A percentile compares a stretch with the other conserved stretches of the same genome.
phyloP scores from a whole-genome alignment of 2,113 vertebrate genomes.

The Meles meles region DNA sequence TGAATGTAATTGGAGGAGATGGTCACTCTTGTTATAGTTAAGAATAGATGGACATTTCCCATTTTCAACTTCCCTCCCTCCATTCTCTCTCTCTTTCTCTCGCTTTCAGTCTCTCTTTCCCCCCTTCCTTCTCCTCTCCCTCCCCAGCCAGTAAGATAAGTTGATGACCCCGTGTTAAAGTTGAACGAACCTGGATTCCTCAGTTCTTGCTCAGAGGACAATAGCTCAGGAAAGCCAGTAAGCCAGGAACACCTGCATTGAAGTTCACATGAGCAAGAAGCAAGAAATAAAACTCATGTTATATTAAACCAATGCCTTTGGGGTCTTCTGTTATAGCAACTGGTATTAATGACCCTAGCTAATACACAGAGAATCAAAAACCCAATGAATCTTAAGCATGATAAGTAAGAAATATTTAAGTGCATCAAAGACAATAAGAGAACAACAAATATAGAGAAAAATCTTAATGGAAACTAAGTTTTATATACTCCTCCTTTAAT shows the following conservation, averaged over 20 bases:
- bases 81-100: background rate
- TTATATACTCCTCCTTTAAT: background rate
- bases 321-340: background rate
- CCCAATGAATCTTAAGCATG: background rate
- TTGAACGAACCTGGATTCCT: background rate
- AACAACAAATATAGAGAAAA: background rate
- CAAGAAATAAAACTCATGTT: background rate
- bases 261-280: background rate
- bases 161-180: background rate
- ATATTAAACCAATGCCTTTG: background rate
- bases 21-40: background rate
- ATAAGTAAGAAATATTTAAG: background rate
- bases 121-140: accelerated
- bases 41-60: background rate
- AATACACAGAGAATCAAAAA: background rate
- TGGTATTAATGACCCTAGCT: background rate
- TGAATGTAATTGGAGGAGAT: background rate
- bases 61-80: background rate
- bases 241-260: background rate
- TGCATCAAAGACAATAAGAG: background rate
- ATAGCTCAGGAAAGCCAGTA: background rate
- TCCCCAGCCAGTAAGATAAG: background rate
- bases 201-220: background rate
- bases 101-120: background rate
- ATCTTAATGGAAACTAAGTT: background rate